Evolutionary conservation across 1,140 invertebrate genomes (phyloP).

Genomic region (Drosophila funebris): DNA sequence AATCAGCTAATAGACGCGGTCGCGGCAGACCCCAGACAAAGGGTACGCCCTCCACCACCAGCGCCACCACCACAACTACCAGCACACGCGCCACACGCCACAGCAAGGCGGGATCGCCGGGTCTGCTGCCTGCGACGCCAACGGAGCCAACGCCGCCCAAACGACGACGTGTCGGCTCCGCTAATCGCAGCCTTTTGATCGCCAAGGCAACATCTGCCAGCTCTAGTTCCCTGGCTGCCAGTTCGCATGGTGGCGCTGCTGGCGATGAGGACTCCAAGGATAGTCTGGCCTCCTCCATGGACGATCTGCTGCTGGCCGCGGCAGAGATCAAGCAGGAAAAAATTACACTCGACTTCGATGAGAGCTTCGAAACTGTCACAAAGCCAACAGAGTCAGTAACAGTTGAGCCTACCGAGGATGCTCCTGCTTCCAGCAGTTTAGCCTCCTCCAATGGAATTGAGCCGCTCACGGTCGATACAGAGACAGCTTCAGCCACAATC

Average conservation of each 20-base stretch:
- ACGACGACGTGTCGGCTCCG: slow-evolving; percentile 53
- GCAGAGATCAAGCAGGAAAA: slow-evolving; percentile 73
- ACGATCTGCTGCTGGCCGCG: slow-evolving; percentile 61
- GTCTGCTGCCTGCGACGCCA: slow-evolving; percentile 26
- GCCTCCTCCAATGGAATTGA: slow-evolving; percentile 52
- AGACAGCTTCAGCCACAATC: background rate
- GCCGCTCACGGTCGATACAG: slow-evolving; percentile 62
- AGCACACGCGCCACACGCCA: slow-evolving; percentile 70
- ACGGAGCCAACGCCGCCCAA: slow-evolving; percentile 50
- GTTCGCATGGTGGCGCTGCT: slow-evolving; percentile 41
- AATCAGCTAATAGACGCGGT: slow-evolving; percentile 46
- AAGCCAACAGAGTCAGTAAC: background rate
- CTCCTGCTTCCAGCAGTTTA: slow-evolving; percentile 2
- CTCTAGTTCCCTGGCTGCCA: slow-evolving; percentile 43
- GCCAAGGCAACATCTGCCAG: slow-evolving; percentile 55
- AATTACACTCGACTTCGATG: slow-evolving; percentile 55
- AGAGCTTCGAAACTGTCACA: slow-evolving; percentile 25
- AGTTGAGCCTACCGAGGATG: background rate
- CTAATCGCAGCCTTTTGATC: slow-evolving; percentile 27
- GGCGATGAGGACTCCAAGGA: slow-evolving; percentile 79
- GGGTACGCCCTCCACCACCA: slow-evolving; percentile 11
- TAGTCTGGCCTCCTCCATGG: slow-evolving; percentile 74
- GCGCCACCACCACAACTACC: background rate
- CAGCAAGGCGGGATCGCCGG: slow-evolving; percentile 69
- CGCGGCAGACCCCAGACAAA: slow-evolving; percentile 53